These are phyloP conservation scores for Dyspetes luteomarginatus DNA, from an alignment of 2,888 invertebrate genomes.

Conservation along the genomic window DNA sequence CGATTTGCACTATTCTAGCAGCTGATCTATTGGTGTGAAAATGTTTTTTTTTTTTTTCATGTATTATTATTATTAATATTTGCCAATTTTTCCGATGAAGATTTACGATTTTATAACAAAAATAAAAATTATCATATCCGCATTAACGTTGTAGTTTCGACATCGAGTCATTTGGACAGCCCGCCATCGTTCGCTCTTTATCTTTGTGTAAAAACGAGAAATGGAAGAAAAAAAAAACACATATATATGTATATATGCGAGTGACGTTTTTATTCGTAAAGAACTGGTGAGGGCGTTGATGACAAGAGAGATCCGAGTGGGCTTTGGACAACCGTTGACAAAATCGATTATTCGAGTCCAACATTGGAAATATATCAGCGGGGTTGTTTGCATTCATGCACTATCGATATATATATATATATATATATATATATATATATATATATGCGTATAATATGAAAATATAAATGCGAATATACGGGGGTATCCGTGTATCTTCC, in stretches of 20 bases:
- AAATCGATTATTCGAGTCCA: constrained; percentile 71
- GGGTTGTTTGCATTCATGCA: constrained; percentile 51
- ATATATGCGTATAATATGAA: no score
- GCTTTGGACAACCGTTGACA: constrained; percentile 67
- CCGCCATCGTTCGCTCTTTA: constrained; percentile 28
- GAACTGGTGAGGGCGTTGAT: background rate
- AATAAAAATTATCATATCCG: no score
- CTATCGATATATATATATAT: constrained; percentile 16
- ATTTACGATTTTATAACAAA: no score
- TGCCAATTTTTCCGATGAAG: no score
- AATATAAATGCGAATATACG: constrained; percentile 3
- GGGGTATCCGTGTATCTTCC: constrained; percentile 45
- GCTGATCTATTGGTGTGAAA: no score
- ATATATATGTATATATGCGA: constrained; percentile 7
- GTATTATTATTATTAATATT: no score
- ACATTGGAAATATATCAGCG: constrained; percentile 61
- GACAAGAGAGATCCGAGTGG: constrained; percentile 28
- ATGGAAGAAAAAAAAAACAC: constrained; percentile 8
- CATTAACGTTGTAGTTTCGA: no score
- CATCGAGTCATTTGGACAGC: background rate
- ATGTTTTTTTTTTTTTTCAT: no score
- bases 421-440: no score
- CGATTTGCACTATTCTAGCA: no score
- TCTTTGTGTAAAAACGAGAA: constrained; percentile 5
- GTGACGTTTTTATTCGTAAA: constrained; percentile 48